phyloP scores from a whole-genome alignment of 2,888 invertebrate species.

The Standfussiana lucernea region DNA sequence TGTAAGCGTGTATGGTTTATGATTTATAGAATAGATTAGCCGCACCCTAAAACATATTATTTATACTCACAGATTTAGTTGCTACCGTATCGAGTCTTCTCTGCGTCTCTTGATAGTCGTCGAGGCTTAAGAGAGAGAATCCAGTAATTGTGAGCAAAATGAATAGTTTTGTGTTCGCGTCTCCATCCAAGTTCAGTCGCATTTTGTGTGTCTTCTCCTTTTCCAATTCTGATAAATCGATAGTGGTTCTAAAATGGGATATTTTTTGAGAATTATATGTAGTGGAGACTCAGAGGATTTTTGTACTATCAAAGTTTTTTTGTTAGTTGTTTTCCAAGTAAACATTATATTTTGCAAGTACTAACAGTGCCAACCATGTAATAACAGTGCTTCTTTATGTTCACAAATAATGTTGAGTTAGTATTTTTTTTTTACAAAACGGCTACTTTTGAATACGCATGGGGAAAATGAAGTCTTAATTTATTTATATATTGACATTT shows the following conservation, averaged over 20 bases:
- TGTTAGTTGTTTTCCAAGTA: neutral
- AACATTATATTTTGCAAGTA: neutral
- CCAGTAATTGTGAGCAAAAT: conserved; percentile 98
- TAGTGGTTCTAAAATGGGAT: conserved; percentile 87
- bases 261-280: conserved; percentile 2
- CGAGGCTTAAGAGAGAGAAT: conserved; percentile 95
- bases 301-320: neutral
- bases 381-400: neutral
- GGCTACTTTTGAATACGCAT: neutral
- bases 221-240: conserved; percentile 95
- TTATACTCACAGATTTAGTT: conserved; percentile 92
- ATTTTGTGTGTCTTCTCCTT: conserved; percentile 97
- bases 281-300: neutral
- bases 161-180: conserved; percentile 92
- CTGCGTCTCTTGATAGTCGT: conserved; percentile 94
- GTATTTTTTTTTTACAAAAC: neutral
- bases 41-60: neutral
- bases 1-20: too few relatives aligned
- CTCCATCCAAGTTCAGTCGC: conserved; percentile 95
- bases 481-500: neutral
- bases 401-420: fast-evolving
- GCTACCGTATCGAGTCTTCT: conserved; percentile 89
- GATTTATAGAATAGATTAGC: neutral
- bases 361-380: neutral
- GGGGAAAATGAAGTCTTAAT: neutral